These are phyloP conservation scores for Haliclystus octoradiatus DNA, from an alignment of 30 jellyfish, hydroid and myxozoan species.

Conservation along the genomic window DNA sequence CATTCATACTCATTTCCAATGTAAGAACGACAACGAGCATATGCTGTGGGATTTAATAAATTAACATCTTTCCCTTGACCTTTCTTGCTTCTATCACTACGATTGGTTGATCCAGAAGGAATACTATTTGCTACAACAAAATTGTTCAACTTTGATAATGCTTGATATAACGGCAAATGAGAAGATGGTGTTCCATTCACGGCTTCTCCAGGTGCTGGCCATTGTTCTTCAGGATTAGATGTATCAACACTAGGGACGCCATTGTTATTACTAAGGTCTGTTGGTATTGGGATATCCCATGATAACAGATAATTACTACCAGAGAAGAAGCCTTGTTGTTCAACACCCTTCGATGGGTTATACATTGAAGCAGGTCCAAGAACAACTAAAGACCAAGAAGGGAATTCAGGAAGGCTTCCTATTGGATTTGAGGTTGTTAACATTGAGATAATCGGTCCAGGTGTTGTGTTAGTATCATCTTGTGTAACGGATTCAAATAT, in stretches of 20 bases:
- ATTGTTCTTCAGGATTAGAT: conserved; percentile 54
- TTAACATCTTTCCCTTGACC: conserved; percentile 48
- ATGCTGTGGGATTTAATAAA: conserved; percentile 8
- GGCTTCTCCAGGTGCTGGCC: conserved; percentile 99
- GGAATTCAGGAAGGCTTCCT: conserved; percentile 50
- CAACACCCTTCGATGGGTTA: conserved; percentile 77
- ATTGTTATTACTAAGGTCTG: background rate
- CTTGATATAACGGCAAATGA: conserved; percentile 68
- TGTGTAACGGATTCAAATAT: no score
- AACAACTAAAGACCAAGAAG: conserved; percentile 87
- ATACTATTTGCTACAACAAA: background rate
- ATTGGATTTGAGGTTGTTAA: conserved; percentile 40
- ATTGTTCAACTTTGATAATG: conserved; percentile 13
- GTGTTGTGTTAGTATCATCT: no score
- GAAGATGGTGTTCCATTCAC: conserved; percentile 16
- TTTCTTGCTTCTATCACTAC: conserved; percentile 22
- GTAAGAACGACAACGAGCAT: conserved; percentile 9
- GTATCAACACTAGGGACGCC: background rate
- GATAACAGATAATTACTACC: conserved; percentile 83
- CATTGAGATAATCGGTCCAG: conserved; percentile 41
- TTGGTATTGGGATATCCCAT: conserved; percentile 69
- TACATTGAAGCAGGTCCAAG: conserved; percentile 85
- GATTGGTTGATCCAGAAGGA: conserved; percentile 28
- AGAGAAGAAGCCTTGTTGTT: conserved; percentile 89
- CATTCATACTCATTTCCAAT: conserved; percentile 94